Percentiles rank a stretch among this genome's conserved stretches.
These are phyloP conservation scores for Sesia bembeciformis DNA, from an alignment of 2,888 invertebrate genomes.

Conservation along the genomic window DNA sequence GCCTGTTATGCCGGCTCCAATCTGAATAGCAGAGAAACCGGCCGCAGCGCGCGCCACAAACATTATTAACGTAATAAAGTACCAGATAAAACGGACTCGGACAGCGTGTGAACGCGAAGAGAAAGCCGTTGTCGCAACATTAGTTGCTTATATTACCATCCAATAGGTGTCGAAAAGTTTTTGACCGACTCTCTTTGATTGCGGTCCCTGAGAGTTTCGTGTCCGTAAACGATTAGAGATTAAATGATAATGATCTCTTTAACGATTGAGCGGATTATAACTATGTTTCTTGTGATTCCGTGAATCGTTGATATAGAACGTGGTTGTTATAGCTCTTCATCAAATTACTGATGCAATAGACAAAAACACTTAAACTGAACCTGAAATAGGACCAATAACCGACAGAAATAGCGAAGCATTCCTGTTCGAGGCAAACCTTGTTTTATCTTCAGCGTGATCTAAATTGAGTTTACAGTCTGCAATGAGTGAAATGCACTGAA, in stretches of 20 bases:
- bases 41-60: conserved; percentile 61
- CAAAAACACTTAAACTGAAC: too few relatives aligned
- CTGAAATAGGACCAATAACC: too few relatives aligned
- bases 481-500: too few relatives aligned
- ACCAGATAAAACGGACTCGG: conserved; percentile 63
- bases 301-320: conserved; percentile 9
- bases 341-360: too few relatives aligned
- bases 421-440: too few relatives aligned
- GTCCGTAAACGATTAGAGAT: conserved; percentile 29
- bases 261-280: neutral
- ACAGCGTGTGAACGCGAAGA: conserved; percentile 70
- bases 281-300: conserved; percentile 2
- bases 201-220: conserved; percentile 21
- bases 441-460: too few relatives aligned
- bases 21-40: conserved; percentile 58
- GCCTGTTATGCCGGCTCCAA: conserved; percentile 47
- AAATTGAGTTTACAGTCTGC: too few relatives aligned
- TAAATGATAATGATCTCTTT: conserved; percentile 28
- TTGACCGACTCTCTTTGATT: conserved; percentile 34
- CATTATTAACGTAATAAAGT: conserved; percentile 68
- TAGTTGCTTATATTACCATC: conserved; percentile 47
- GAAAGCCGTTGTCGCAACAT: conserved; percentile 68
- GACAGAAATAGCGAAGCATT: too few relatives aligned
- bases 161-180: conserved; percentile 37
- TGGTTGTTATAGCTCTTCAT: neutral